A percentile compares a stretch with the other conserved stretches of the same genome.
phyloP scores from a whole-genome alignment of 2,113 vertebrate species.

The Panthera tigris region DNA sequence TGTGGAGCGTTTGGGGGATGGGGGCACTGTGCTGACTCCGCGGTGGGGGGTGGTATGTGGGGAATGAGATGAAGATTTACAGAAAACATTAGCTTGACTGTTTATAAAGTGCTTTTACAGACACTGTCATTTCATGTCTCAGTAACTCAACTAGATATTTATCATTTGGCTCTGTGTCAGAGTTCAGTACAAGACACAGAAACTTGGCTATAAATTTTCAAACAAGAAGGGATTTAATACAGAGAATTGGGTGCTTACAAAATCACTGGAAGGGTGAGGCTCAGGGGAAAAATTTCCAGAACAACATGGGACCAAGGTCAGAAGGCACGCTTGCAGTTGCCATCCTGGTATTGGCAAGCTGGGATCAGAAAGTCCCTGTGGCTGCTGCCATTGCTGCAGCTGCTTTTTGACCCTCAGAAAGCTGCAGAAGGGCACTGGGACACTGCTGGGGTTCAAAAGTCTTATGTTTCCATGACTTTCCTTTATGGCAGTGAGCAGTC shows the following conservation, averaged over 20 bases:
- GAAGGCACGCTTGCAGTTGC: background rate
- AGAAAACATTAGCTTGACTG: background rate
- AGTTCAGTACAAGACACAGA: background rate
- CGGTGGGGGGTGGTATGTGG: background rate
- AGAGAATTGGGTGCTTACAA: background rate
- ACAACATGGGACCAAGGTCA: background rate
- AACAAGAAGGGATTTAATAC: constrained; percentile 21
- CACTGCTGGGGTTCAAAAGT: background rate
- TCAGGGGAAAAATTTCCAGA: background rate
- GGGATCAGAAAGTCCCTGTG: background rate
- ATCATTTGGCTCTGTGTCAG: constrained; percentile 20
- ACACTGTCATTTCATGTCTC: background rate
- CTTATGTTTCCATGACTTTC: background rate
- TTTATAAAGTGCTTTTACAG: background rate
- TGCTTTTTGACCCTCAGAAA: background rate
- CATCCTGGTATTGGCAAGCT: background rate
- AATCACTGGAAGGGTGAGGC: background rate
- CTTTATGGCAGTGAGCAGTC: background rate
- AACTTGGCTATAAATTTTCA: constrained; percentile 11
- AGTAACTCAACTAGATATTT: background rate
- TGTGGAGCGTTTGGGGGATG: background rate
- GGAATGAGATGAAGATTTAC: background rate
- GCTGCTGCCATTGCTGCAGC: background rate
- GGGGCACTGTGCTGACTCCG: background rate
- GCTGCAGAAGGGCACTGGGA: background rate